Conservation (phyloP, 1,140 invertebrate species). For the Drosophila kanapiae region DNA sequence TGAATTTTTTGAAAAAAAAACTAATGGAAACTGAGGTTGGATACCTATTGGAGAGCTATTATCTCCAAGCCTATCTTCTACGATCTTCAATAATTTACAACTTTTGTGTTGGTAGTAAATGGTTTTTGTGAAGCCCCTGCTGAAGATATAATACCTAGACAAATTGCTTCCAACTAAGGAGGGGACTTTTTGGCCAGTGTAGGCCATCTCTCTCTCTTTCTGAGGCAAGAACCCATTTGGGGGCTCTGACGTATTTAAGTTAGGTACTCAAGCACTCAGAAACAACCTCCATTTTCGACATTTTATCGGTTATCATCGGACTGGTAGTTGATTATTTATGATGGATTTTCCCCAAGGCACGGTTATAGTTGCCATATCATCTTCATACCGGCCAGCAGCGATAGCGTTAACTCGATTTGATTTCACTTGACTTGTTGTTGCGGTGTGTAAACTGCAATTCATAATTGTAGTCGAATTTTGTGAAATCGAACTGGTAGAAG, state of each 20-base stretch:
- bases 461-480: constrained; percentile 31
- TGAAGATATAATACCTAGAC: not conserved
- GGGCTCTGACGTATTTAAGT: constrained; percentile 23
- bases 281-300: not conserved
- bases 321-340: constrained; percentile 39
- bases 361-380: constrained; percentile 56
- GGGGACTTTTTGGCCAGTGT: constrained; percentile 27
- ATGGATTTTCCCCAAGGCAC: constrained; percentile 54
- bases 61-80: not conserved
- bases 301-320: constrained; percentile 29
- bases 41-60: not conserved
- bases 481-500: constrained; percentile 15
- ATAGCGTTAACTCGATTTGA: constrained; percentile 59
- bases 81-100: not conserved
- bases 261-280: constrained; percentile 8
- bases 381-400: constrained; percentile 13
- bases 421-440: constrained; percentile 33
- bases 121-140: constrained; percentile 8
- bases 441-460: constrained; percentile 34
- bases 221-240: constrained; percentile 24
- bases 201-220: not conserved
- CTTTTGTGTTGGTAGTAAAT: not conserved
- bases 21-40: not conserved
- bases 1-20: not conserved
- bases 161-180: not conserved